Percentiles rank a stretch among this genome's conserved stretches.
phyloP scores from a whole-genome alignment of 2,888 invertebrate species.

The Nectonema munidae region DNA sequence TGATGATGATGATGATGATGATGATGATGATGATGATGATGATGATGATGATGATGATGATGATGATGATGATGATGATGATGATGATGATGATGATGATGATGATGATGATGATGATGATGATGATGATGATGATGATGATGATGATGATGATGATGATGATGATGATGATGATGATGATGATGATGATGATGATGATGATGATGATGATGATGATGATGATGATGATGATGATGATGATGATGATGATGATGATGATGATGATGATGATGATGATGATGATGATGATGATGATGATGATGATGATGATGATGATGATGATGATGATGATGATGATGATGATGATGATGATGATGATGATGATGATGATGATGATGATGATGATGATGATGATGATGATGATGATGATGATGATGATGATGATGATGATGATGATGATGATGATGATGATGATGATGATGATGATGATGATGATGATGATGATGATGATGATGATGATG shows the following conservation, averaged over 20 bases:
- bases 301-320: conserved; percentile 14
- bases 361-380: conserved; percentile 14
- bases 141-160: conserved; percentile 14
- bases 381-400: conserved; percentile 14
- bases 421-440: conserved; percentile 13
- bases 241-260: conserved; percentile 14
- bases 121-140: conserved; percentile 13
- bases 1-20: conserved; percentile 14
- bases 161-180: conserved; percentile 14
- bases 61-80: conserved; percentile 14
- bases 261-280: conserved; percentile 12
- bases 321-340: conserved; percentile 13
- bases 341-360: conserved; percentile 13
- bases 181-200: conserved; percentile 12
- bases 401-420: conserved; percentile 13
- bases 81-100: conserved; percentile 14
- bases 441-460: conserved; percentile 14
- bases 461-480: conserved; percentile 14
- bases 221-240: conserved; percentile 14
- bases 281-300: conserved; percentile 14
- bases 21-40: conserved; percentile 13
- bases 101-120: conserved; percentile 13
- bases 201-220: conserved; percentile 14
- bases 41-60: conserved; percentile 13
- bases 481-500: conserved; percentile 12